These are phyloP conservation scores for Bubo scandiacus DNA, from an alignment of 2,113 vertebrate species.

Conservation along the genomic window DNA sequence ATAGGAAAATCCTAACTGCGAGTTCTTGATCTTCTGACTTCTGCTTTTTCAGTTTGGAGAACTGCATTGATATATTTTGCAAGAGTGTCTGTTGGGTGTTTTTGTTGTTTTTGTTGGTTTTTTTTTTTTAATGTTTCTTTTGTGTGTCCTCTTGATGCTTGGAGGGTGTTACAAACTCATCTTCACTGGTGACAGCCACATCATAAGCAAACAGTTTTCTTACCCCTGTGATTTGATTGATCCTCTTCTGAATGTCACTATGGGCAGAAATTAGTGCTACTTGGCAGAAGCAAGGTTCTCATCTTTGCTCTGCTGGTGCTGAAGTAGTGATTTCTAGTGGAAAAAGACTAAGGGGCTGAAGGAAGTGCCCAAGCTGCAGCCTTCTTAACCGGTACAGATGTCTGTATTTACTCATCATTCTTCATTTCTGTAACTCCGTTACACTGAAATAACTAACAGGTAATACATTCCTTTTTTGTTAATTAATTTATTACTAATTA, in stretches of 20 bases:
- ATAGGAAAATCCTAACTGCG: background rate
- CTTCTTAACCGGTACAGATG: background rate
- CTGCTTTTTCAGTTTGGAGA: background rate
- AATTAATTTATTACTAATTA: background rate
- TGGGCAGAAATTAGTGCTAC: constrained; percentile 19
- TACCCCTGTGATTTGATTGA: constrained; percentile 12
- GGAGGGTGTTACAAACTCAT: constrained; percentile 14
- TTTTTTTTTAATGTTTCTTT: background rate
- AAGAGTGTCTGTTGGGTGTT: background rate
- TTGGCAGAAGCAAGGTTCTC: background rate
- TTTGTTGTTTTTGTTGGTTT: too few relatives aligned
- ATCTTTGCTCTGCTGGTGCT: background rate
- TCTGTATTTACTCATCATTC: background rate
- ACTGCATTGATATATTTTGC: background rate
- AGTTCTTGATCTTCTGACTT: constrained; percentile 44
- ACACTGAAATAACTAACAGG: background rate
- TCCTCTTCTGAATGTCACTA: constrained; percentile 4
- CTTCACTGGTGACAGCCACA: background rate
- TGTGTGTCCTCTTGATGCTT: background rate
- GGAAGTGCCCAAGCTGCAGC: background rate
- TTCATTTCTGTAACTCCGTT: background rate
- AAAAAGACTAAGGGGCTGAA: background rate
- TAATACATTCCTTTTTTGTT: background rate
- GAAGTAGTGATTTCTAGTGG: background rate
- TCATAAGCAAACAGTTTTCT: constrained; percentile 14